Evolutionary conservation across 2,888 invertebrate species (phyloP).

Genomic region (Acholoe squamosa): DNA sequence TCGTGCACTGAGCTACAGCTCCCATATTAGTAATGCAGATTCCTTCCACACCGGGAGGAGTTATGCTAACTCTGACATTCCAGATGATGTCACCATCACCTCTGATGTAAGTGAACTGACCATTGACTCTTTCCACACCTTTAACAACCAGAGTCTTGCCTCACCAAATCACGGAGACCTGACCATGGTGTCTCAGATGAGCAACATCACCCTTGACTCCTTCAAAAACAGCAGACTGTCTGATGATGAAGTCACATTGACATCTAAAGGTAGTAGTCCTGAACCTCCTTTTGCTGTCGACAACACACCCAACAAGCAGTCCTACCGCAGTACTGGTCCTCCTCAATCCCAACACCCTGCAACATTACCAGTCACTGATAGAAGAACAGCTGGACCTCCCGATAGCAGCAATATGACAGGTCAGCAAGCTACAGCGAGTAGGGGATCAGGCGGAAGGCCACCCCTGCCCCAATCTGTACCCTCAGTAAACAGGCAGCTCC

Average conservation of each 20-base stretch:
- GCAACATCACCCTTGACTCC: background rate
- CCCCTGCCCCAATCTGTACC: background rate
- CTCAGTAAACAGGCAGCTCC: background rate
- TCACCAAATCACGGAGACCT: background rate
- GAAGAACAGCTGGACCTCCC: too few relatives aligned
- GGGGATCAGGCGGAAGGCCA: background rate
- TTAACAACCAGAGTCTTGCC: background rate
- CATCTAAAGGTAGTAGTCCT: background rate
- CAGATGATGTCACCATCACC: constrained; percentile 40
- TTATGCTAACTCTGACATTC: background rate
- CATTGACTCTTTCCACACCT: constrained; percentile 34
- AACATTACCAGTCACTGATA: too few relatives aligned
- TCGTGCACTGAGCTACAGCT: background rate
- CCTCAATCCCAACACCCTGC: too few relatives aligned
- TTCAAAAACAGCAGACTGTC: background rate
- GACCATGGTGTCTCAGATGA: background rate
- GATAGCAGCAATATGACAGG: too few relatives aligned
- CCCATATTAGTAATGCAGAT: background rate
- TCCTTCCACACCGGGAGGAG: constrained; percentile 1
- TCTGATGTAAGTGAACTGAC: constrained; percentile 36
- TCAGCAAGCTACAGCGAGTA: background rate
- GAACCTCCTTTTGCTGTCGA: constrained; percentile 23
- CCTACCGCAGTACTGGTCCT: background rate
- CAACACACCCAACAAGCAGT: constrained; percentile 2
- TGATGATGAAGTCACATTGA: constrained; percentile 38